Conservation (phyloP, 2,797 vertebrate species). For the Phoebastria nigripes region DNA sequence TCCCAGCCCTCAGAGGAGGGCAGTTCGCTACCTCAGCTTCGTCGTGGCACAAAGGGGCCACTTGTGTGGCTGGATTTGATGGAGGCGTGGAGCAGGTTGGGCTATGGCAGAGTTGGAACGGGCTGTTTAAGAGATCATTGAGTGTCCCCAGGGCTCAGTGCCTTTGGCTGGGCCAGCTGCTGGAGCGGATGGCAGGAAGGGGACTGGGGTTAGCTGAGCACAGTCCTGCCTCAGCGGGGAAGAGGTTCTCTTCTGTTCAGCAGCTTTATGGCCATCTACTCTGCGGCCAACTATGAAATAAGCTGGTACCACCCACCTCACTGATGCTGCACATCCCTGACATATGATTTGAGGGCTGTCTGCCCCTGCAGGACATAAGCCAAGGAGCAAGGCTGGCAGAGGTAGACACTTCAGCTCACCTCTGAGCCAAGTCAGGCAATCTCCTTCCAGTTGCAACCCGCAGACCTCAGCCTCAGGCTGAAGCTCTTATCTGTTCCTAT, state of each 20-base stretch:
- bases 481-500: not conserved
- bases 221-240: not conserved
- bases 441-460: not conserved
- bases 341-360: not conserved
- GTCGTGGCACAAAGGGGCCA: not conserved
- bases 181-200: not conserved
- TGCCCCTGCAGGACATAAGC: not conserved
- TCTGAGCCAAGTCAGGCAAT: not conserved
- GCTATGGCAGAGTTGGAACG: not conserved
- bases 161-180: not conserved
- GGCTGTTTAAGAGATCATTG: not conserved
- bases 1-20: not conserved
- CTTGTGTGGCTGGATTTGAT: not conserved
- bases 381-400: not conserved
- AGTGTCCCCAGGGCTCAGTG: not conserved
- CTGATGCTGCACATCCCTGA: not conserved
- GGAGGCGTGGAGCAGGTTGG: rapidly evolving
- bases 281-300: not conserved
- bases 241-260: not conserved
- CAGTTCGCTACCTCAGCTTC: not conserved
- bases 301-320: not conserved
- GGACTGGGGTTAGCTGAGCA: not conserved
- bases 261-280: not conserved
- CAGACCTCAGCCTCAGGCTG: not conserved
- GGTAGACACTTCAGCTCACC: not conserved